phyloP scores from a whole-genome alignment of 1,140 invertebrate species.

The Propsilocerus akamusi region DNA sequence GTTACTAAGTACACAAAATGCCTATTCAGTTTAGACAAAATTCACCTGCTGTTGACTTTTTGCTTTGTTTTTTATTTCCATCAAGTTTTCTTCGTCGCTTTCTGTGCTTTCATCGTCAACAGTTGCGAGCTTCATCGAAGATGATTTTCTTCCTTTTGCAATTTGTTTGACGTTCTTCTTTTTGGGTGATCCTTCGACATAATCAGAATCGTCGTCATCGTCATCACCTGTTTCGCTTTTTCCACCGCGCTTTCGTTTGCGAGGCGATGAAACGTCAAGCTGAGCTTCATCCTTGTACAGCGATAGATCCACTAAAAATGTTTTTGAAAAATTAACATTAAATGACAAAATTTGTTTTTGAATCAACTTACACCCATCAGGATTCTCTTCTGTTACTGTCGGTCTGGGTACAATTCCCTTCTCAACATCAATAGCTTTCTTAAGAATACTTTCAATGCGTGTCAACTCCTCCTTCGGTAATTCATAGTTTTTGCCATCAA shows the following conservation, averaged over 20 bases:
- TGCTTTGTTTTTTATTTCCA: not conserved
- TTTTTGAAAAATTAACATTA: slow-evolving; percentile 8
- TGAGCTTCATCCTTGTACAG: slow-evolving; percentile 62
- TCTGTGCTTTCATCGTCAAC: not conserved
- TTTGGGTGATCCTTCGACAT: slow-evolving; percentile 7
- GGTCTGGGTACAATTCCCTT: slow-evolving; percentile 38
- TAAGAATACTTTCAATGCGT: slow-evolving; percentile 65
- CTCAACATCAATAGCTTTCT: slow-evolving; percentile 67
- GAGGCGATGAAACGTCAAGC: slow-evolving; percentile 34
- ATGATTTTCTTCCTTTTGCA: not conserved
- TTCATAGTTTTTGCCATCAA: slow-evolving; percentile 46
- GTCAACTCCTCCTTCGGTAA: slow-evolving; percentile 51
- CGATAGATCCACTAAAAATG: slow-evolving; percentile 56
- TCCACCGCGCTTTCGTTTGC: slow-evolving; percentile 23
- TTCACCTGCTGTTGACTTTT: not conserved
- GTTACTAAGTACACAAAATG: not conserved
- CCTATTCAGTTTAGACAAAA: not conserved
- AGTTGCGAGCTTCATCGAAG: slow-evolving; percentile 3
- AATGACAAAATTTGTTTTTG: not conserved
- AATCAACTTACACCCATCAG: slow-evolving; percentile 59
- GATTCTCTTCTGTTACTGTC: slow-evolving; percentile 61
- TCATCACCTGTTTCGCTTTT: slow-evolving; percentile 11
- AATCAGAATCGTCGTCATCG: not conserved
- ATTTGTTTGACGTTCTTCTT: slow-evolving; percentile 10
- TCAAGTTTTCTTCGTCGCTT: not conserved